These are phyloP conservation scores for Limanda limanda DNA, from an alignment of 2,113 vertebrate genomes.

Conservation along the genomic window DNA sequence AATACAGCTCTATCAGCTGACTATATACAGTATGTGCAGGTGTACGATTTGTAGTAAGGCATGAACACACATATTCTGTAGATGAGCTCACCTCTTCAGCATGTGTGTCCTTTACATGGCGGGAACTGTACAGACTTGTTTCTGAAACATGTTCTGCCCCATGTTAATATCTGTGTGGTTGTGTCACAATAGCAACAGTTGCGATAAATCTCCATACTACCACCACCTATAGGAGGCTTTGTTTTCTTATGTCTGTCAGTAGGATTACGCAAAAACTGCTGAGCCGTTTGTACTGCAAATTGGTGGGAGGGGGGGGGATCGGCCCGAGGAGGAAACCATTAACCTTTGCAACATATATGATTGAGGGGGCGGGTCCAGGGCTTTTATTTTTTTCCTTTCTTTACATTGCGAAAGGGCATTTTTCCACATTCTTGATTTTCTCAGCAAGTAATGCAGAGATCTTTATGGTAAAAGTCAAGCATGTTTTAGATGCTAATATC, in stretches of 20 bases:
- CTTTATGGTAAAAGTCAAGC: too few species aligned
- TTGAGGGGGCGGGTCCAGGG: background rate
- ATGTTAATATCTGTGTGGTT: background rate
- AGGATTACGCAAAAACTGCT: background rate
- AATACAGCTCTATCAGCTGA: background rate
- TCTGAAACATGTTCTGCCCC: background rate
- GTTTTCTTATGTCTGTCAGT: background rate
- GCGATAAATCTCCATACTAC: background rate
- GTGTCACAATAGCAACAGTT: background rate
- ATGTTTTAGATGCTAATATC: too few species aligned
- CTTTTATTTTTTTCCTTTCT: too few species aligned
- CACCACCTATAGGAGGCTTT: background rate
- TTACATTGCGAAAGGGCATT: background rate
- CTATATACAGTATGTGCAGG: too few species aligned
- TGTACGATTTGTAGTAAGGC: background rate
- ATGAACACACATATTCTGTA: background rate
- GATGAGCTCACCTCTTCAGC: background rate
- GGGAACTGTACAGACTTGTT: conserved; percentile 27
- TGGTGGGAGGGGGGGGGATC: background rate
- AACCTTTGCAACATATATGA: background rate
- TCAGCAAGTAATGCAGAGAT: too few species aligned
- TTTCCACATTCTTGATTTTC: too few species aligned
- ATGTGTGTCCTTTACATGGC: conserved; percentile 4
- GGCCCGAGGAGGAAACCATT: background rate
- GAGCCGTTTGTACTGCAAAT: background rate